Percentiles rank a stretch among this genome's conserved stretches.
These are phyloP conservation scores for Equus quagga DNA, from an alignment of 2,113 vertebrate genomes.

Conservation along the genomic window DNA sequence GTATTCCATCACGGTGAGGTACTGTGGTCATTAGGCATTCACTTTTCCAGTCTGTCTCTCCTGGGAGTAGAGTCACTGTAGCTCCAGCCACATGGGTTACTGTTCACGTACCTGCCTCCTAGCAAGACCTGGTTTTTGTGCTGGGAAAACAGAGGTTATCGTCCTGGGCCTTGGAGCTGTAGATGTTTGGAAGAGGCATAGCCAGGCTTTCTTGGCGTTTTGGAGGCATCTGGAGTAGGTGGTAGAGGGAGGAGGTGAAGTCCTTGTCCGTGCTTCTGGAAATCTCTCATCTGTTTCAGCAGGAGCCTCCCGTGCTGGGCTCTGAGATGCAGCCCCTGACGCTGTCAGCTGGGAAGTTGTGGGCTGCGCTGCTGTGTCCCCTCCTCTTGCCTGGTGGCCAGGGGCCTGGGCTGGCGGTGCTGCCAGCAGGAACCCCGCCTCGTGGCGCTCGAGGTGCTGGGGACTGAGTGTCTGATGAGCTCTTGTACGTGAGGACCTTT, in stretches of 20 bases:
- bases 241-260: not conserved
- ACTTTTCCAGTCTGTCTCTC: not conserved
- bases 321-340: not conserved
- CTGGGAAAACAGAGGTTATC: not conserved
- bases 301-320: not conserved
- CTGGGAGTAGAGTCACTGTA: not conserved
- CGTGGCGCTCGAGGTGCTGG: not conserved
- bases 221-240: not conserved
- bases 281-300: not conserved
- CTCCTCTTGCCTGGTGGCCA: not conserved
- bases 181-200: not conserved
- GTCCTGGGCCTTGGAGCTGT: not conserved
- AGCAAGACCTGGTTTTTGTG: not conserved
- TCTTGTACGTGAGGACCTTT: not conserved
- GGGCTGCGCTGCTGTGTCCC: not conserved
- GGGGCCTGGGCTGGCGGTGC: not conserved
- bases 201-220: not conserved
- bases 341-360: not conserved
- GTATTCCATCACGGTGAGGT: not conserved
- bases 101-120: not conserved
- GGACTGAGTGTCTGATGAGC: too few species aligned
- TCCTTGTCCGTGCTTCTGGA: not conserved
- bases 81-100: too few species aligned
- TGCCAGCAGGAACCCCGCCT: not conserved
- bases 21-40: not conserved